Base-by-base conservation (phyloP, 1,140 invertebrate genomes). In the Magallana gigas region DNA sequence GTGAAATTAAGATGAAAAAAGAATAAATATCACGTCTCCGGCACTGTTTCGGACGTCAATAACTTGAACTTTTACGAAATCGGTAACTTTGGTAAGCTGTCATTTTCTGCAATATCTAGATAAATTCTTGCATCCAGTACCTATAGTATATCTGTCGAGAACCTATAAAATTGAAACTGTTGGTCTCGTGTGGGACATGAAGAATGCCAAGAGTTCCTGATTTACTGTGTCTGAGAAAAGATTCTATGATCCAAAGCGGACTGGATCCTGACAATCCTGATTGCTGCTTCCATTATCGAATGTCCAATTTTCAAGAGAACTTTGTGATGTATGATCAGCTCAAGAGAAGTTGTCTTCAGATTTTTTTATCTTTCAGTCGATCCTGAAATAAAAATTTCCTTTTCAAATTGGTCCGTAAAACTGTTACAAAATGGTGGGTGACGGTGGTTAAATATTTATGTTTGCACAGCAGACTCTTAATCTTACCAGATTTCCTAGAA, bases 211-310 rank as follows among this genome's bases (percentile, higher is more conserved):
- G 29, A 23, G 36, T 48, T 29, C 23, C 36, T 76, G 68, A 71
- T 71, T 71, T 71, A 71, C 68, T 29, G 14, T 71, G 68, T 71
- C 68, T 71, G 23, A 29, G 68, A 76, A 29, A 29, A 36, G 68
- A 76, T 36, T 76, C 68, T 76, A 29, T 36, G 23, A 76, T 29
- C 23, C 23, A 76, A 76, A 23, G 12, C 8, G 68, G 23, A 36
- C 18, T 29, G 36, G 8, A 76, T 11, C 68, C 7, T 76, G 68
- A 76, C 68, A 76, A 76, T 11, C 36, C 68, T 76, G 68, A 76
- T 76, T 76, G 68, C 18, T 11, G 8, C 68, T 76, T 76, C 68
- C 68, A 76, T 48, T 48, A 76, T 76, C 68, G 68, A 9, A 76
- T 76, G 68, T 76, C 68, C 68, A 76, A 23, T 76, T 16, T 29